These are phyloP conservation scores for Prosapia bicincta DNA, from an alignment of 2,888 invertebrate genomes.

Conservation along the genomic window DNA sequence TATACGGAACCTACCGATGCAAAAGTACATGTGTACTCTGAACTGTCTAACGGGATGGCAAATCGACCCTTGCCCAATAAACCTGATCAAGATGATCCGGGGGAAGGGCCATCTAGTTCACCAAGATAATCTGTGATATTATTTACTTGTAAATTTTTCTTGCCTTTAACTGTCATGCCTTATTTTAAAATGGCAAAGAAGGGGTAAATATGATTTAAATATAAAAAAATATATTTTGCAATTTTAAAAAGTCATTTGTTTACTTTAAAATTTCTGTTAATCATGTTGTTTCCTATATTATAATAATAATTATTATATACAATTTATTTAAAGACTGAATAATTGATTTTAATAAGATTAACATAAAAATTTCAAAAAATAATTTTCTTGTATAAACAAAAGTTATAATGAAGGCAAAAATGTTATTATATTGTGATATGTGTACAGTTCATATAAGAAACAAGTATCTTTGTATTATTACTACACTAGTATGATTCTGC, in stretches of 20 bases:
- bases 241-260: not conserved
- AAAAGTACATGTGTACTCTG: slow-evolving; percentile 54
- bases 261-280: too few species aligned
- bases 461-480: not conserved
- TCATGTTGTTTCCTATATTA: not conserved
- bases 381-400: too few species aligned
- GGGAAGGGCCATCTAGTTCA: slow-evolving; percentile 21
- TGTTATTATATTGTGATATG: not conserved
- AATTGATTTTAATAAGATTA: not conserved
- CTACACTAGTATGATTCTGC: too few species aligned
- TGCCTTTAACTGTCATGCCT: not conserved
- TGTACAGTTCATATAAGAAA: not conserved
- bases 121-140: slow-evolving; percentile 23
- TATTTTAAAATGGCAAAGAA: not conserved
- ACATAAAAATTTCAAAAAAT: not conserved
- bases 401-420: not conserved
- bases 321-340: not conserved
- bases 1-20: slow-evolving; percentile 56
- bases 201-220: not conserved
- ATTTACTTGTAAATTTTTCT: not conserved
- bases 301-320: not conserved
- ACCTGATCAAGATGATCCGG: slow-evolving; percentile 44
- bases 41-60: slow-evolving; percentile 55
- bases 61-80: slow-evolving; percentile 67
- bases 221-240: not conserved